Evolutionary conservation across 2,888 invertebrate species (phyloP).

Genomic region (Ennomos quercinarius): DNA sequence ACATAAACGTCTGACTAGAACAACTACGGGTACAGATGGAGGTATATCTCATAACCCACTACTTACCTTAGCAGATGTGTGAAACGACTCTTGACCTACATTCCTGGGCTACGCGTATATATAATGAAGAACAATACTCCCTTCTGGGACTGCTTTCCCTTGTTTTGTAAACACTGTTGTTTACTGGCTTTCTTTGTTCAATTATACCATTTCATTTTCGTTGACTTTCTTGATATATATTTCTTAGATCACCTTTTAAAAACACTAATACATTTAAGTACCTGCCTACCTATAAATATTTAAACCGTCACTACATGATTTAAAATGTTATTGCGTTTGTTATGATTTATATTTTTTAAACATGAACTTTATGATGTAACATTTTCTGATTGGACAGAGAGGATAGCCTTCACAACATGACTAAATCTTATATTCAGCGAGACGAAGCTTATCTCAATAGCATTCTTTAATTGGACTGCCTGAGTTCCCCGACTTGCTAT

Average conservation of each 20-base stretch:
- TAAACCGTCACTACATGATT: too few relatives aligned
- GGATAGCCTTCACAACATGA: too few relatives aligned
- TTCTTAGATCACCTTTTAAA: background rate
- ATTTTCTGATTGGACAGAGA: too few relatives aligned
- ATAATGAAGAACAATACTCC: slow-evolving; percentile 19
- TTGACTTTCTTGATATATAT: too few relatives aligned
- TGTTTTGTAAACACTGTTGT: slow-evolving; percentile 29
- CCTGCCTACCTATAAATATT: too few relatives aligned
- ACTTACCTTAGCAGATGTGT: slow-evolving; percentile 6
- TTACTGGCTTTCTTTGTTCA: slow-evolving; percentile 17
- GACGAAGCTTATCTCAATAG: background rate
- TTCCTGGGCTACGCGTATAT: slow-evolving; percentile 17
- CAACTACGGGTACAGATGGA: too few relatives aligned
- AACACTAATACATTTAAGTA: background rate
- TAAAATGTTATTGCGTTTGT: too few relatives aligned
- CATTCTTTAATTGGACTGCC: slow-evolving; percentile 18
- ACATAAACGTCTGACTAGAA: too few relatives aligned
- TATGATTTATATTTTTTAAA: too few relatives aligned
- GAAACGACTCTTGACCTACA: slow-evolving; percentile 19
- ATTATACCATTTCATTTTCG: too few relatives aligned
- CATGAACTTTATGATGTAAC: too few relatives aligned
- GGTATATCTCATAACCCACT: slow-evolving; percentile 6
- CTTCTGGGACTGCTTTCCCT: slow-evolving; percentile 12
- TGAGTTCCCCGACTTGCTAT: slow-evolving; percentile 26
- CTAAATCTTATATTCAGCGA: background rate